Evolutionary conservation across 2,797 vertebrate species (phyloP).

Genomic region (Streptopelia turtur): DNA sequence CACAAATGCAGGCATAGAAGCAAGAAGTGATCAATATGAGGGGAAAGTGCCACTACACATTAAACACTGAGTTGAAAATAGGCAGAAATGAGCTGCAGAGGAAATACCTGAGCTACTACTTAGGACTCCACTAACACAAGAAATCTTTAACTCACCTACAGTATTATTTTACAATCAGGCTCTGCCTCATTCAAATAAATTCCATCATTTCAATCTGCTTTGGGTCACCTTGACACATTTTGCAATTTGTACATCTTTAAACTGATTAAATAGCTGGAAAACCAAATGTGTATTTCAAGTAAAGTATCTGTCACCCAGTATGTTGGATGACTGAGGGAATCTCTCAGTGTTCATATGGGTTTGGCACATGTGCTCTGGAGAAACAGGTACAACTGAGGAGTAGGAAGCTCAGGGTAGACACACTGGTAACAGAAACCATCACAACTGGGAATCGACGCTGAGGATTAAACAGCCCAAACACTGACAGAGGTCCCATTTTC

Average conservation of each 20-base stretch:
- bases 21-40: not conserved
- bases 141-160: not conserved
- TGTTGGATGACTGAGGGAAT: not conserved
- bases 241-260: not conserved
- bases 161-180: not conserved
- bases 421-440: not conserved
- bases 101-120: not conserved
- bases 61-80: not conserved
- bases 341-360: not conserved
- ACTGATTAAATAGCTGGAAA: not conserved
- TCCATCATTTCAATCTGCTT: not conserved
- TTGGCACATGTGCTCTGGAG: not conserved
- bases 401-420: not conserved
- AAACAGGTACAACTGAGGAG: not conserved
- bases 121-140: not conserved
- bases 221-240: not conserved
- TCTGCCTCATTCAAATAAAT: not conserved
- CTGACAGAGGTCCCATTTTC: not conserved
- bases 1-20: conserved; percentile 7
- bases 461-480: not conserved
- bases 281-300: not conserved
- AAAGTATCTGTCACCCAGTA: not conserved
- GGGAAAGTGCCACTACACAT: not conserved
- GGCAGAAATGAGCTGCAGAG: not conserved
- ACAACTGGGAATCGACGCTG: not conserved